Base-by-base conservation (phyloP, 2,888 invertebrate genomes). In the Tuta absoluta region DNA sequence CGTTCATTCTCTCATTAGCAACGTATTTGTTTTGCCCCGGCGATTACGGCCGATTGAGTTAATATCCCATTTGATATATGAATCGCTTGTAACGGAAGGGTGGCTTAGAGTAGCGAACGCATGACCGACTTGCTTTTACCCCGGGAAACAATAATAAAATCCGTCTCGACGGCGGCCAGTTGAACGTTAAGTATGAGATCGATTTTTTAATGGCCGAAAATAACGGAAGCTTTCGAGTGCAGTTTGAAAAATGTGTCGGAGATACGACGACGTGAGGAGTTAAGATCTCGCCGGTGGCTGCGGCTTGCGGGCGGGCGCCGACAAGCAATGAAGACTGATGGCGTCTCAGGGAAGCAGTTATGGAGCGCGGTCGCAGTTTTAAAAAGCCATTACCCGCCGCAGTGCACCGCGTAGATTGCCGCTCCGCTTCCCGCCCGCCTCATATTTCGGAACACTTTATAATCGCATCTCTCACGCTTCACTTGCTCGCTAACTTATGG, bases 261-360 rank as follows among this genome's bases (percentile, higher is more conserved):
- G 83, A 84, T 85, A 82, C 77, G 72, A 71, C 72, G 80, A 81
- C 81, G 84, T 82, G 84, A 85, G 82, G 84, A 87, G 88, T 88
- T 88, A 88, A 87, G 89, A 86, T 86, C 84, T 84, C 76, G 75
- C 73, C 67, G 71, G 81, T 80, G 76, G 80, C 84, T 14, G 51
- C 24, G 51, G 51, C 23, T 23, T 84, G 84, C 72, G 79, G 80
- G 82, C 83, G 83, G 84, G 88, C 84, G 92, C 83, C 89, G 92
- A 92, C 92, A 92, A 89, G 89, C 92, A 92, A 92, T 92, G 91
- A 89, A 90, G 91, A 91, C 86, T 90, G 90, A 91, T 90, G 89
- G 88, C 89, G 86, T 89, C 87, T 88, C 87, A 86, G 85, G 81
- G 81, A 88, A 91, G 89, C 87, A 85, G 89, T 88, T 89, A 89